Percentiles rank a stretch among this genome's conserved stretches.
Evolutionary conservation across 2,797 vertebrate species (phyloP).

Genomic region (Dromococcyx pavoninus): DNA sequence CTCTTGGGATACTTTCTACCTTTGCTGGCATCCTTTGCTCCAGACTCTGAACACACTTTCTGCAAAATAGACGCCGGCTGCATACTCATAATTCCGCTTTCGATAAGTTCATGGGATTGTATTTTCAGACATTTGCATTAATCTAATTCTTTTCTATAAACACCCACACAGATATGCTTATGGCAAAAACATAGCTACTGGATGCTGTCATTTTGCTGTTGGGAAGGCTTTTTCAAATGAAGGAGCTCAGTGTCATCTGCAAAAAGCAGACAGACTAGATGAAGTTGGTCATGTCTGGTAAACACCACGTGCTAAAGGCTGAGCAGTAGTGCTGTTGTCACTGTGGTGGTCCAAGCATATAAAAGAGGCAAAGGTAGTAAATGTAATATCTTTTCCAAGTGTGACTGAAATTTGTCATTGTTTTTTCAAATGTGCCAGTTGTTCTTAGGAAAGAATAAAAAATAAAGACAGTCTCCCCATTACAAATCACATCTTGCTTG

Average conservation of each 20-base stretch:
- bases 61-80: background rate
- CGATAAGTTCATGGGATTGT: background rate
- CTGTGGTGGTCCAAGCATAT: background rate
- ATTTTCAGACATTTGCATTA: background rate
- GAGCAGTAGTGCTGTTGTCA: background rate
- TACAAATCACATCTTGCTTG: background rate
- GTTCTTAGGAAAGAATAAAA: background rate
- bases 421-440: background rate
- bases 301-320: background rate
- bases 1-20: background rate
- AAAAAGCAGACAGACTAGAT: background rate
- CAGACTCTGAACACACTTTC: background rate
- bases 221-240: background rate
- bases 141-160: background rate
- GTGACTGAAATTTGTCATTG: background rate
- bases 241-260: background rate
- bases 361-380: background rate
- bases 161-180: accelerated
- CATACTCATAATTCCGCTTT: background rate
- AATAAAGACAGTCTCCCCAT: background rate
- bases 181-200: background rate
- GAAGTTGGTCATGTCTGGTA: background rate
- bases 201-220: background rate
- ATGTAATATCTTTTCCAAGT: background rate
- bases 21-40: background rate